phyloP scores from a whole-genome alignment of 2,797 vertebrate species.

The Sebastes diploproa region DNA sequence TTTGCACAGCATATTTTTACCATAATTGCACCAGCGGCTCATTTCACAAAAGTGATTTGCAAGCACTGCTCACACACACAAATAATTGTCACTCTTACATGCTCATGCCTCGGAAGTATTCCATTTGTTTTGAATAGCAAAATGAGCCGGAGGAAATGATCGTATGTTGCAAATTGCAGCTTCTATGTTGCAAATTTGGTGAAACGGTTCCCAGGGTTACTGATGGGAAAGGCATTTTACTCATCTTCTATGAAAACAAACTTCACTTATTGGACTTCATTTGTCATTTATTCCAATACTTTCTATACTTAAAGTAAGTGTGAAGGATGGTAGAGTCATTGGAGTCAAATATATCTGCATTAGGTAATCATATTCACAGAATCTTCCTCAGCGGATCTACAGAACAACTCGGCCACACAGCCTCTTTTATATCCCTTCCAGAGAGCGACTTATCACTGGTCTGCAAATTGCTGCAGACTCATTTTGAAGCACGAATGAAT shows the following conservation, averaged over 20 bases:
- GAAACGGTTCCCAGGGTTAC: neutral
- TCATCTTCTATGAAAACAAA: neutral
- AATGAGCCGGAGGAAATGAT: neutral
- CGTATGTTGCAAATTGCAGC: neutral
- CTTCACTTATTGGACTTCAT: neutral
- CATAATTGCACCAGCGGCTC: neutral
- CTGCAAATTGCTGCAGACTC: conserved; percentile 21
- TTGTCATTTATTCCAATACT: neutral
- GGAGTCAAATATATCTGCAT: neutral
- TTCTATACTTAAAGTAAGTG: neutral
- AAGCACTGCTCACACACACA: neutral
- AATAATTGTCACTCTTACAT: neutral
- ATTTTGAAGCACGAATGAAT: conserved; percentile 33
- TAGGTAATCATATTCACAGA: neutral
- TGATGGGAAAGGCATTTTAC: neutral
- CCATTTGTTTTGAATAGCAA: neutral
- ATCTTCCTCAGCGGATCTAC: neutral
- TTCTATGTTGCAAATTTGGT: neutral
- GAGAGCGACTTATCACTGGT: conserved; percentile 9
- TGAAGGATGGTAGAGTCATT: neutral
- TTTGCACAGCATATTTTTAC: neutral
- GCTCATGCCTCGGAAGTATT: neutral
- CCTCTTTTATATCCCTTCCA: conserved; percentile 13
- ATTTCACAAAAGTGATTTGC: neutral
- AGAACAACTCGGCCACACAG: neutral